Percentiles rank a stretch among this genome's conserved stretches.
These are phyloP conservation scores for Leptopilina syphax DNA, from an alignment of 2,888 invertebrate genomes.

Conservation along the genomic window DNA sequence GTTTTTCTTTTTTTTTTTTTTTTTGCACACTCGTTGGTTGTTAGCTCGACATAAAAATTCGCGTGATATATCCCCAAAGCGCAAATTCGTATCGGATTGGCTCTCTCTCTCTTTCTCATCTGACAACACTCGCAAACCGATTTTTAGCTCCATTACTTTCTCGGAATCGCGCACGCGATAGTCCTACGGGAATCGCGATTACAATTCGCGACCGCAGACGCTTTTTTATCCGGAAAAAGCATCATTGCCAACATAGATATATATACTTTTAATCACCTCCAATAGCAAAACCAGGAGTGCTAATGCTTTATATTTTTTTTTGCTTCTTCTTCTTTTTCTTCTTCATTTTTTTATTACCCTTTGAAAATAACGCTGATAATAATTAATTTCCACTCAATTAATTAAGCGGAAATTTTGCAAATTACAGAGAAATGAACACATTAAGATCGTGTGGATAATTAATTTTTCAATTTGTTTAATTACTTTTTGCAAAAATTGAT, in stretches of 20 bases:
- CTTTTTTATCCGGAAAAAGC: conserved; percentile 36
- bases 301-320: conserved; percentile 6
- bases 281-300: not conserved
- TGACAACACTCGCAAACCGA: conserved; percentile 29
- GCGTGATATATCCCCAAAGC: conserved; percentile 30
- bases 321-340: no score
- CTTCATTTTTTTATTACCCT: not conserved
- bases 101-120: conserved; percentile 11
- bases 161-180: conserved; percentile 30
- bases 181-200: conserved; percentile 38
- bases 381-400: conserved; percentile 31
- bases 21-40: not conserved
- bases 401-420: conserved; percentile 31
- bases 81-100: conserved; percentile 34
- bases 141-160: conserved; percentile 38
- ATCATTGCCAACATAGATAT: conserved; percentile 37
- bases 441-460: conserved; percentile 20
- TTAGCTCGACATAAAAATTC: conserved; percentile 24
- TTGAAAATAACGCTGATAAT: conserved; percentile 23
- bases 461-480: conserved; percentile 12
- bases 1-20: not conserved
- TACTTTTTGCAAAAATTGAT: not conserved
- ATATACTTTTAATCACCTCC: conserved; percentile 27
- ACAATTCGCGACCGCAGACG: conserved; percentile 31
- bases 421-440: not conserved